Percentiles rank a stretch among this genome's conserved stretches.
Evolutionary conservation across 2,888 invertebrate genomes (phyloP).

Genomic region (Galeopsomyia nigrocyanea): DNA sequence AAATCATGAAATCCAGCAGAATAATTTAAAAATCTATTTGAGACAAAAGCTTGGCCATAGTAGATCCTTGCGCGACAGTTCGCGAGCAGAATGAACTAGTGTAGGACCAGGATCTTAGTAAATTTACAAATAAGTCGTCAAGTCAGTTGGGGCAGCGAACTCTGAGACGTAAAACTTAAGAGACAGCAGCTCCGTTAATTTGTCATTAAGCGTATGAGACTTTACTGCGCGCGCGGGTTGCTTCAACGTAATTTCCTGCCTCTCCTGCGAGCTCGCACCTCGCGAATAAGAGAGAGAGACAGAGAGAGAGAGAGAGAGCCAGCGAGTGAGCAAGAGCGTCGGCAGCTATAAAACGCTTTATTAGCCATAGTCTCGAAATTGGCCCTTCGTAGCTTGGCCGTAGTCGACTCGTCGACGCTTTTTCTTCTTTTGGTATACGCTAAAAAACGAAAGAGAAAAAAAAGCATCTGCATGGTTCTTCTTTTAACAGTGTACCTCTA

Average conservation of each 20-base stretch:
- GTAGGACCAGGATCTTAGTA: slow-evolving; percentile 10
- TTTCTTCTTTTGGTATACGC: not conserved
- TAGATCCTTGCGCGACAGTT: no score
- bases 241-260: slow-evolving; percentile 38
- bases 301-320: not conserved
- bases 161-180: slow-evolving; percentile 35
- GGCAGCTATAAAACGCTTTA: slow-evolving; percentile 48
- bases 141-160: slow-evolving; percentile 25
- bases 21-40: no score
- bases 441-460: slow-evolving; percentile 11
- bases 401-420: not conserved
- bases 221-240: slow-evolving; percentile 31
- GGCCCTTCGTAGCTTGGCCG: slow-evolving; percentile 36
- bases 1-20: no score
- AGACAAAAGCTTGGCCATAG: no score
- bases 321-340: slow-evolving; percentile 2
- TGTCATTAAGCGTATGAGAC: slow-evolving; percentile 49
- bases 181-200: slow-evolving; percentile 45
- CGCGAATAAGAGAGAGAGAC: not conserved
- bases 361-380: slow-evolving; percentile 49
- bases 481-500: not conserved
- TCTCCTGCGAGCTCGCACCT: not conserved
- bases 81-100: no score
- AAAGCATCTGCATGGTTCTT: not conserved
- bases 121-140: slow-evolving; percentile 44